Conservation (phyloP, 1,140 invertebrate genomes). For the Thaumetopoea pityocampa region DNA sequence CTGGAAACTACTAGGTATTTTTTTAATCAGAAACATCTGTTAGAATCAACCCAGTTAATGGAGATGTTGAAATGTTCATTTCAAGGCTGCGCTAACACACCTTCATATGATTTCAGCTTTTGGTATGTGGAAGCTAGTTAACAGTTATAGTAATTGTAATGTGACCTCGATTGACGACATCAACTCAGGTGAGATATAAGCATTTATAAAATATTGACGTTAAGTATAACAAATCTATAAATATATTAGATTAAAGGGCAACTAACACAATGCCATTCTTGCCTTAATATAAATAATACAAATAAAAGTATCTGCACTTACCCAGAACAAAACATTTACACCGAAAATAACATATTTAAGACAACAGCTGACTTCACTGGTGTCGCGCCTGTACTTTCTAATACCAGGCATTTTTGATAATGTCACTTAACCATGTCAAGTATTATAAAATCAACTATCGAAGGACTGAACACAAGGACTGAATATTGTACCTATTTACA, state of each 20-base stretch:
- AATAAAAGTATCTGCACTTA: slow-evolving; percentile 73
- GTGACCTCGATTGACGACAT: slow-evolving; percentile 11
- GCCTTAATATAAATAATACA: neutral
- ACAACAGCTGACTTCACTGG: slow-evolving; percentile 97
- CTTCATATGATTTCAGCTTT: too few relatives aligned
- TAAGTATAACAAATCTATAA: neutral
- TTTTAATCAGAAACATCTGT: too few relatives aligned
- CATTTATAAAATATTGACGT: neutral
- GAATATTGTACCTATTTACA: too few relatives aligned
- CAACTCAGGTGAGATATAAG: slow-evolving; percentile 5
- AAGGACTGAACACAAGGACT: slow-evolving; percentile 9
- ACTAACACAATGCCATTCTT: neutral
- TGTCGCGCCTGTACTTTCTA: slow-evolving; percentile 88
- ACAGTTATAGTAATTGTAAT: slow-evolving; percentile 8
- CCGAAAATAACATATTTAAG: slow-evolving; percentile 98
- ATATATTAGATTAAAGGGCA: neutral
- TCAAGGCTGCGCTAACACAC: slow-evolving; percentile 4
- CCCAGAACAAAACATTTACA: slow-evolving; percentile 98
- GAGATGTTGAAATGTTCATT: too few relatives aligned
- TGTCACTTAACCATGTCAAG: slow-evolving; percentile 18
- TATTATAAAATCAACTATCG: slow-evolving; percentile 6
- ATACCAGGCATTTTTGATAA: slow-evolving; percentile 71
- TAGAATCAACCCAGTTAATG: too few relatives aligned
- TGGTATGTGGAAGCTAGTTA: too few relatives aligned
- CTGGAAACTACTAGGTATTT: too few relatives aligned